Conservation (phyloP, 2,888 invertebrate species). For the Drosophila yooni region DNA sequence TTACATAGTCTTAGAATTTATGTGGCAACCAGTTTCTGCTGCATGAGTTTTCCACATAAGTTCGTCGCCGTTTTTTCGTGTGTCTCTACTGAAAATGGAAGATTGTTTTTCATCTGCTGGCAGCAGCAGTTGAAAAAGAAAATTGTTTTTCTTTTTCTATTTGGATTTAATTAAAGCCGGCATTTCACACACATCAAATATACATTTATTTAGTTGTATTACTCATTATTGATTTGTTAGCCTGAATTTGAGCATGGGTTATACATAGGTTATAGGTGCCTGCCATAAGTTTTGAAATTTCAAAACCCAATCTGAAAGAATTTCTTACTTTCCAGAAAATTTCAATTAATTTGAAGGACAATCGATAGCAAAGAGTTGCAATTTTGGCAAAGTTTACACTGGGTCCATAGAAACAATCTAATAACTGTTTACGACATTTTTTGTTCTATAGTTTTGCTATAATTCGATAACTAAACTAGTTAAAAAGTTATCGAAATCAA, state of each 20-base stretch:
- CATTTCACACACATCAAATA: neutral
- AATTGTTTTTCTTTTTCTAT: neutral
- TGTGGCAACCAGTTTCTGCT: slow-evolving; percentile 47
- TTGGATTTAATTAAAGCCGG: neutral
- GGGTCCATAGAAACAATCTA: too few species aligned
- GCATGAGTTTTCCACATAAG: slow-evolving; percentile 20
- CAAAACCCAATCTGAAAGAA: too few species aligned
- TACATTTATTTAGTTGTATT: too few species aligned
- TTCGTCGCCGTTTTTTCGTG: neutral
- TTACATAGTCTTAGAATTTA: slow-evolving; percentile 51
- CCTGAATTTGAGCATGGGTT: too few species aligned
- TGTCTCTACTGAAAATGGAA: slow-evolving; percentile 18
- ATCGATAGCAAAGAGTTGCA: too few species aligned
- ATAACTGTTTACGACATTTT: too few species aligned
- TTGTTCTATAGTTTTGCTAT: neutral
- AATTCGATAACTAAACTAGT: neutral
- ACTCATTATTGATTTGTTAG: too few species aligned
- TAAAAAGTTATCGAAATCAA: neutral
- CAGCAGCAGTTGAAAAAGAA: slow-evolving; percentile 10
- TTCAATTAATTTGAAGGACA: too few species aligned
- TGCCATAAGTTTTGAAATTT: too few species aligned
- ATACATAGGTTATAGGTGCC: too few species aligned
- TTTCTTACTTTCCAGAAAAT: too few species aligned
- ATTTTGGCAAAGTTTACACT: too few species aligned
- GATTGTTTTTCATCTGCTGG: slow-evolving; percentile 26